Evolutionary conservation across 2,797 vertebrate genomes (phyloP).

Genomic region (Xenops minutus): DNA sequence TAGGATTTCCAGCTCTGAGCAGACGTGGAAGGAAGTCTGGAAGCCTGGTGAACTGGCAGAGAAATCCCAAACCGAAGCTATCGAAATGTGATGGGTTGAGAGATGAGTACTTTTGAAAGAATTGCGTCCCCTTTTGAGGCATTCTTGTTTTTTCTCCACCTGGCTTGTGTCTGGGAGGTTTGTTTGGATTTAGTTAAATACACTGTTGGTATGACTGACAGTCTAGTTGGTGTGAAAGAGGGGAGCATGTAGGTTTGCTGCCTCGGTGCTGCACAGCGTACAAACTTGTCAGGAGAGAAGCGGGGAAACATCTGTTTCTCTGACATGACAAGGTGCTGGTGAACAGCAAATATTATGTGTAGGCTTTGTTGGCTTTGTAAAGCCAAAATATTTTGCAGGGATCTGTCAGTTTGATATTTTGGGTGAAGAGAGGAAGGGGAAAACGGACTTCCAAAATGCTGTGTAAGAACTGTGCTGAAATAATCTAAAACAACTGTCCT

Average conservation of each 20-base stretch:
- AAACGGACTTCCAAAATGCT: background rate
- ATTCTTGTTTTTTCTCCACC: background rate
- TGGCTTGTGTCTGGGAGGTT: background rate
- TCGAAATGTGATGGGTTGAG: background rate
- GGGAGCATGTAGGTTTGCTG: background rate
- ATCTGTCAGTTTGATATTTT: background rate
- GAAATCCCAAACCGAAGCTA: slow-evolving; percentile 9
- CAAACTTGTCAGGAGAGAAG: background rate
- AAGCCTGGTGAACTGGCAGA: slow-evolving; percentile 42
- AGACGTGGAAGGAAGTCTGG: slow-evolving; percentile 30
- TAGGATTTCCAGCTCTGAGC: background rate
- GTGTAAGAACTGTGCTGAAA: background rate
- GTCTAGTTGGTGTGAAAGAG: background rate
- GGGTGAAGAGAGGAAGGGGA: background rate
- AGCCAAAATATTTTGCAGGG: background rate
- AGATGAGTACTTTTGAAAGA: slow-evolving; percentile 46
- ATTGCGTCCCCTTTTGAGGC: background rate
- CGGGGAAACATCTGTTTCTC: background rate
- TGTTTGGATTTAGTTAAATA: slow-evolving; percentile 27
- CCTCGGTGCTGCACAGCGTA: background rate
- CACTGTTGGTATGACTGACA: background rate
- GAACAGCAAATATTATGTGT: background rate
- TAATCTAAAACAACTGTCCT: background rate
- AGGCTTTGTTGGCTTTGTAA: background rate
- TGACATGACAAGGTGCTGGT: background rate